These are phyloP conservation scores for Heliconius eleuchia DNA, from an alignment of 1,140 invertebrate genomes.

Conservation along the genomic window DNA sequence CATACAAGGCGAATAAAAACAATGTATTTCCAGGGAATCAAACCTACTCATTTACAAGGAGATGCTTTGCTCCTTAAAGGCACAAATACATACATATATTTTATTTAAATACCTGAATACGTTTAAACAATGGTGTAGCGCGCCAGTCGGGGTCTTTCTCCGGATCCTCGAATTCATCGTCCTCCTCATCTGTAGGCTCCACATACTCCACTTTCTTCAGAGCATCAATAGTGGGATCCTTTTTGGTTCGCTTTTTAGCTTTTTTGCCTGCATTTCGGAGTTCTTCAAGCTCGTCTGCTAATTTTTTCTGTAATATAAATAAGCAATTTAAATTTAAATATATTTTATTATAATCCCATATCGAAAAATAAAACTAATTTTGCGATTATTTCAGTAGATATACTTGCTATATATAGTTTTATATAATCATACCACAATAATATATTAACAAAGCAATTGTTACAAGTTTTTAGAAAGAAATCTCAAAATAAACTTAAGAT, in stretches of 20 bases:
- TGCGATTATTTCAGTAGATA: background rate
- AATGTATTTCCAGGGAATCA: too few relatives aligned
- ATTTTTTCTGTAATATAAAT: constrained; percentile 64
- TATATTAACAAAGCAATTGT: background rate
- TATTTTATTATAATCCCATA: background rate
- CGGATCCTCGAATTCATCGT: constrained; percentile 73
- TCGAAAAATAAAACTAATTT: background rate
- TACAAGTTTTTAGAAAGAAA: too few relatives aligned
- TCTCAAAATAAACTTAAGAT: too few relatives aligned
- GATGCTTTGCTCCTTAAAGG: too few relatives aligned
- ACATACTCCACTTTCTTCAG: constrained; percentile 56
- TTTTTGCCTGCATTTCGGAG: constrained; percentile 65
- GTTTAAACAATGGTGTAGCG: constrained; percentile 82
- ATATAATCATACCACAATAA: background rate
- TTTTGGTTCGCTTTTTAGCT: constrained; percentile 56
- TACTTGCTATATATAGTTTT: background rate
- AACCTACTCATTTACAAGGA: too few relatives aligned
- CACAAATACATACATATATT: too few relatives aligned
- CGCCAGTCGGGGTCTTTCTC: constrained; percentile 87
- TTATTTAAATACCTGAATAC: constrained; percentile 62
- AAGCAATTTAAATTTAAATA: background rate
- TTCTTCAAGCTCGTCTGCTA: constrained; percentile 71
- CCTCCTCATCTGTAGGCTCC: constrained; percentile 67
- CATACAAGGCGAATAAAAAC: too few relatives aligned
- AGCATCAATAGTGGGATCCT: constrained; percentile 41